These are phyloP conservation scores for Manis pentadactyla DNA, from an alignment of 2,797 vertebrate species.

Conservation along the genomic window DNA sequence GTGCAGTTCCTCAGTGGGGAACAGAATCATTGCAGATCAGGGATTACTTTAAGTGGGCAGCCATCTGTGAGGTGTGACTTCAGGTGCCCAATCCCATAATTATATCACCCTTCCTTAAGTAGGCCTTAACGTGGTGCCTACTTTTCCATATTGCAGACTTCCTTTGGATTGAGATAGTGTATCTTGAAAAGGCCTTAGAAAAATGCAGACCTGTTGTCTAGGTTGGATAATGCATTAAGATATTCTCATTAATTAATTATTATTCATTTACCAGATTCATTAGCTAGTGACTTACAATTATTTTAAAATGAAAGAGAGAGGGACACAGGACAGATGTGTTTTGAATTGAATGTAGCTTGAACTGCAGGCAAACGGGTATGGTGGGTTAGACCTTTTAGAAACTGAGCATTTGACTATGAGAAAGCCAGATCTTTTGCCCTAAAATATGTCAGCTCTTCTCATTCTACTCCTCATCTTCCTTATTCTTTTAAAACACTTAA, in stretches of 20 bases:
- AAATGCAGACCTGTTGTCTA: neutral
- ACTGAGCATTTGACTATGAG: neutral
- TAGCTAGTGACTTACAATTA: neutral
- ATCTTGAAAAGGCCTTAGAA: slow-evolving; percentile 9
- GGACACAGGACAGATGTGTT: neutral
- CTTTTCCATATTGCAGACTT: neutral
- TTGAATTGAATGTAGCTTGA: neutral
- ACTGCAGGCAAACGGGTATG: neutral
- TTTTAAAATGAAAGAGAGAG: neutral
- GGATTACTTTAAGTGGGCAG: neutral
- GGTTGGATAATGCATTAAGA: neutral
- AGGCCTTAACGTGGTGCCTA: neutral
- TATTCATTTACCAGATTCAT: neutral
- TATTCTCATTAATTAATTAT: neutral
- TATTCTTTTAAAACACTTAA: neutral
- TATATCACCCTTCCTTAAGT: neutral
- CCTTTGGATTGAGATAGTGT: neutral
- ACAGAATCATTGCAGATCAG: neutral
- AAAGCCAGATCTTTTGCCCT: neutral
- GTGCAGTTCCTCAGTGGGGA: neutral
- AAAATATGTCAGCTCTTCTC: neutral
- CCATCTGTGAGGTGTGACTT: neutral
- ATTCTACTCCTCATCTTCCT: neutral
- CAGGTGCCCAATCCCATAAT: neutral
- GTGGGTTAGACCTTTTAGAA: neutral